Evolutionary conservation across 2,888 invertebrate species (phyloP).

Genomic region (Drosophila pseudotakahashii): DNA sequence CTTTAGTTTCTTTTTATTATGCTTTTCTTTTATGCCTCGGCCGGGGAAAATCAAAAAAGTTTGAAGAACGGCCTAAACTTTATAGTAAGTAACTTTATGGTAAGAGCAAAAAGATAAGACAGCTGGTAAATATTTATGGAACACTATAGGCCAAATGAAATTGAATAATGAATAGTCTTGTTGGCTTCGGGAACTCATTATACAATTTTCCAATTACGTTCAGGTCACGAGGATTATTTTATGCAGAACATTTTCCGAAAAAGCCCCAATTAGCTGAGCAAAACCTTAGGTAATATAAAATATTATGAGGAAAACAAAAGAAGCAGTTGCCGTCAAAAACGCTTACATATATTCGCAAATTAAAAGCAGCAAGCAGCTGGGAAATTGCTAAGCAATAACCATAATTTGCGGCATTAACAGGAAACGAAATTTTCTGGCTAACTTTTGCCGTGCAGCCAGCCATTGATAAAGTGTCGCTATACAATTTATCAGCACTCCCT

Average conservation of each 20-base stretch:
- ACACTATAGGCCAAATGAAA: constrained; percentile 23
- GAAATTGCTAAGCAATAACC: constrained; percentile 73
- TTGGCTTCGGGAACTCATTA: background rate
- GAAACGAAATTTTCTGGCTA: constrained; percentile 25
- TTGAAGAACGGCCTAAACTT: constrained; percentile 24
- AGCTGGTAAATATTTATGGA: constrained; percentile 30
- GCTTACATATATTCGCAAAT: constrained; percentile 53
- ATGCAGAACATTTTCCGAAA: background rate
- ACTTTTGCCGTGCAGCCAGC: constrained; percentile 12
- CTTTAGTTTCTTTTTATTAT: constrained; percentile 29
- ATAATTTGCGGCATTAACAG: constrained; percentile 70
- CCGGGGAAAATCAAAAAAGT: constrained; percentile 25
- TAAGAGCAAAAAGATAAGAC: constrained; percentile 1
- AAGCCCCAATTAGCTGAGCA: constrained; percentile 24
- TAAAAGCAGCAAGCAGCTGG: constrained; percentile 29
- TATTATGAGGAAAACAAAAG: constrained; percentile 13
- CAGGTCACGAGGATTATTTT: background rate
- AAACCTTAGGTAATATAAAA: background rate
- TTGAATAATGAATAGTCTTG: constrained; percentile 6
- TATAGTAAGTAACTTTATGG: constrained; percentile 35
- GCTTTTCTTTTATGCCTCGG: constrained; percentile 22
- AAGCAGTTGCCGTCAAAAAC: constrained; percentile 23
- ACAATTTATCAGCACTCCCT: constrained; percentile 63
- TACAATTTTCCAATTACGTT: constrained; percentile 1
- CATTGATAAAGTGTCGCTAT: constrained; percentile 70